A percentile compares a stretch with the other conserved stretches of the same genome.
Evolutionary conservation across 2,797 vertebrate genomes (phyloP).

Genomic region (Gymnothorax reevesii): DNA sequence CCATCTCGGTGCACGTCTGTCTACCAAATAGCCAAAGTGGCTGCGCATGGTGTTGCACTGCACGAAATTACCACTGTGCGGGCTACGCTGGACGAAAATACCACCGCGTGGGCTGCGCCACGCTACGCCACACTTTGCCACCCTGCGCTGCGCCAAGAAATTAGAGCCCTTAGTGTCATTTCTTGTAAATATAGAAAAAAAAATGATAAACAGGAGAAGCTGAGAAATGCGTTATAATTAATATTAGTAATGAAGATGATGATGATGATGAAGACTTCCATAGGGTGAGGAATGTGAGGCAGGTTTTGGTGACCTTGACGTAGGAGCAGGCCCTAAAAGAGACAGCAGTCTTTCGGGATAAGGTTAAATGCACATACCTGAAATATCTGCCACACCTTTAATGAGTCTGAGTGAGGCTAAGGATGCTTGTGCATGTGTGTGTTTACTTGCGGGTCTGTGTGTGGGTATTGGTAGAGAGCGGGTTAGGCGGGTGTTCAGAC

Average conservation of each 20-base stretch:
- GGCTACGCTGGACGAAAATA: too few species aligned
- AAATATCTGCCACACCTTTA: slow-evolving; percentile 40
- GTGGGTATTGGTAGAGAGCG: too few species aligned
- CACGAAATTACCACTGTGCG: too few species aligned
- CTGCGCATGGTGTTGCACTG: too few species aligned
- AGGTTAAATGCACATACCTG: slow-evolving; percentile 41
- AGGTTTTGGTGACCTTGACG: slow-evolving; percentile 26
- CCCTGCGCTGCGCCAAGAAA: too few species aligned
- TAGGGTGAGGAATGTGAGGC: not conserved
- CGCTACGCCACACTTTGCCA: too few species aligned
- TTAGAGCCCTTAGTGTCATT: too few species aligned
- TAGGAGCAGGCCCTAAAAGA: not conserved
- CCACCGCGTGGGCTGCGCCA: too few species aligned
- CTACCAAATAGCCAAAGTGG: too few species aligned
- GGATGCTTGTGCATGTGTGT: not conserved
- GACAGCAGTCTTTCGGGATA: not conserved
- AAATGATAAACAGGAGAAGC: not conserved
- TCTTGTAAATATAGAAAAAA: not conserved
- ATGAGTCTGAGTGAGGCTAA: slow-evolving; percentile 12
- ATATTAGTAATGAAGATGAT: not conserved
- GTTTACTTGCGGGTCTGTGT: too few species aligned
- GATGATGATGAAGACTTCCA: slow-evolving; percentile 1
- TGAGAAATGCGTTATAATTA: not conserved
- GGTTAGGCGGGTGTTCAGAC: too few species aligned
- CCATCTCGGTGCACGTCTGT: too few species aligned